Evolutionary conservation across 2,797 vertebrate species (phyloP).

Genomic region (Xerus rutilus): DNA sequence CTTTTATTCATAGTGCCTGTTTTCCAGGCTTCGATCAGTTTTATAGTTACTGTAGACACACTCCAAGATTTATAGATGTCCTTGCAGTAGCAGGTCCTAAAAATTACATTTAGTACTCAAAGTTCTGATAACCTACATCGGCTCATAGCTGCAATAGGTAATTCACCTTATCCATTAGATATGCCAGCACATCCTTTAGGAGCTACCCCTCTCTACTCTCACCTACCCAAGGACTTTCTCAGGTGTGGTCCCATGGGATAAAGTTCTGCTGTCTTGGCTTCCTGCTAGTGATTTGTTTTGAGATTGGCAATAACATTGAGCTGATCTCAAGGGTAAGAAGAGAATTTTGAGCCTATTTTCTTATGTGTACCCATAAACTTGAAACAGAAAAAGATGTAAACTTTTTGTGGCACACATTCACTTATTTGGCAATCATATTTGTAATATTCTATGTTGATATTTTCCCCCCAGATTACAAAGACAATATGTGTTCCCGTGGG

Average conservation of each 20-base stretch:
- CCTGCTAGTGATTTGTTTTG: constrained; percentile 35
- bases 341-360: background rate
- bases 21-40: constrained; percentile 69
- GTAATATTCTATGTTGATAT: background rate
- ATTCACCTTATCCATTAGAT: constrained; percentile 3
- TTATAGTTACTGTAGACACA: constrained; percentile 71
- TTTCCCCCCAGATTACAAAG: constrained; percentile 42
- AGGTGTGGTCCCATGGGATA: constrained; percentile 51
- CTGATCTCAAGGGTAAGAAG: constrained; percentile 3
- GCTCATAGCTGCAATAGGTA: background rate
- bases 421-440: background rate
- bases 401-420: background rate
- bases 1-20: constrained; percentile 80
- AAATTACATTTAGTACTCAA: constrained; percentile 57
- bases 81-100: constrained; percentile 63
- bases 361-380: background rate
- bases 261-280: constrained; percentile 33
- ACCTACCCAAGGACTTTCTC: constrained; percentile 75
- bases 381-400: constrained; percentile 59
- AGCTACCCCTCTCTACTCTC: constrained; percentile 43
- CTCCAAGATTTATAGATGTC: constrained; percentile 75
- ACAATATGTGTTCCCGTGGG: constrained; percentile 6
- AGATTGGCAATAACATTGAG: constrained; percentile 48
- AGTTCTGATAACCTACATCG: constrained; percentile 8
- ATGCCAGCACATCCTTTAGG: background rate